A percentile compares a stretch with the other conserved stretches of the same genome.
Conservation (phyloP, 2,113 vertebrate genomes). For the Tachysurus vachellii region DNA sequence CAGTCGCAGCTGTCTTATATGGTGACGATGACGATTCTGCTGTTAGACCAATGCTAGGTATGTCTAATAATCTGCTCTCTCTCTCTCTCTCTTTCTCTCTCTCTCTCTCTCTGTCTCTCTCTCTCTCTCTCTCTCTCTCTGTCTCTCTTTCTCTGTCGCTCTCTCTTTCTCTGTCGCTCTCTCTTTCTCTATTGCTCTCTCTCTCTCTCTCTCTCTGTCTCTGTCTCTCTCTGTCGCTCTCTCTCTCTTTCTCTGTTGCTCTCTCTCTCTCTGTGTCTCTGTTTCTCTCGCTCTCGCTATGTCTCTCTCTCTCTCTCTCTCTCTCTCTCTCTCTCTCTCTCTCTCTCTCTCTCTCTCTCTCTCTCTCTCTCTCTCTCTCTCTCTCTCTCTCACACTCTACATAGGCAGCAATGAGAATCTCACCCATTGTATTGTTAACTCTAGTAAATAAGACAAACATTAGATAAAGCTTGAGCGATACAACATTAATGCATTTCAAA, state of each 20-base stretch:
- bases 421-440: background rate
- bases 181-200: no score
- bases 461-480: background rate
- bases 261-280: background rate
- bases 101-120: background rate
- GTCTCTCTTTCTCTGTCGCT: no score
- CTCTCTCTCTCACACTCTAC: no score
- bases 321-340: no score
- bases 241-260: no score
- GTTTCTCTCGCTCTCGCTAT: background rate
- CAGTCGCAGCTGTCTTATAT: background rate
- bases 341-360: no score
- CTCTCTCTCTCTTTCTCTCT: background rate
- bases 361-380: no score
- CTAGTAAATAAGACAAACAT: background rate
- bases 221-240: no score
- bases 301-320: no score
- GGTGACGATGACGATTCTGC: background rate
- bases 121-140: background rate
- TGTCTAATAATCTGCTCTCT: background rate
- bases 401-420: background rate
- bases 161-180: no score
- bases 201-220: no score
- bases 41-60: background rate
- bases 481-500: background rate